These are phyloP conservation scores for Catocala fraxini DNA, from an alignment of 2,888 invertebrate species.

Conservation along the genomic window DNA sequence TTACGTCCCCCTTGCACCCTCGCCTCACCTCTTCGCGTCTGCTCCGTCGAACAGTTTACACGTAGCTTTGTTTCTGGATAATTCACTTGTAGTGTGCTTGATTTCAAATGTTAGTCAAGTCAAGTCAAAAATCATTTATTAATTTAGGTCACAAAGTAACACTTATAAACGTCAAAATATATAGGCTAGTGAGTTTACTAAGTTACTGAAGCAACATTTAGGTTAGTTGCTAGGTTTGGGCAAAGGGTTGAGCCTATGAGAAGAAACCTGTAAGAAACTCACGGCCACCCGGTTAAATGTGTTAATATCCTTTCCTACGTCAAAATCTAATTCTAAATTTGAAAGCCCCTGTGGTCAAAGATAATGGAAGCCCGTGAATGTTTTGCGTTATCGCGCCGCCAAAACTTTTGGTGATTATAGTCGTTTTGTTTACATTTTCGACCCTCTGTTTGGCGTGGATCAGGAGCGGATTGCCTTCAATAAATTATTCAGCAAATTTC, in stretches of 20 bases:
- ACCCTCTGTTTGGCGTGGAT: not conserved
- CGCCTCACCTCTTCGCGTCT: not conserved
- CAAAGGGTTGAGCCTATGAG: too few species aligned
- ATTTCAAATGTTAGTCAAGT: too few species aligned
- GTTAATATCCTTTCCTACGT: conserved; percentile 7
- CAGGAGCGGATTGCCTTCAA: not conserved
- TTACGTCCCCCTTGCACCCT: conserved; percentile 10
- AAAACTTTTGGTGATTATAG: conserved; percentile 9
- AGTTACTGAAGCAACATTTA: too few species aligned
- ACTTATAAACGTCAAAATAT: too few species aligned
- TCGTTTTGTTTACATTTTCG: conserved; percentile 12
- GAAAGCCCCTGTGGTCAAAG: conserved; percentile 2
- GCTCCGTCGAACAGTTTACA: conserved; percentile 18
- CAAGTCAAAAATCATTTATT: too few species aligned
- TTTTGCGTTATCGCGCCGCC: conserved; percentile 5
- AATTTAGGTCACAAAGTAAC: too few species aligned
- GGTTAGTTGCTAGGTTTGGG: too few species aligned
- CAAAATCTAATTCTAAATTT: conserved; percentile 14
- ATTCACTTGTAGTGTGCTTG: conserved; percentile 8
- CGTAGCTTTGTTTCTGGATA: conserved; percentile 27
- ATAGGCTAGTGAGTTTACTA: too few species aligned
- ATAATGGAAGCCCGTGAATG: conserved; percentile 1
- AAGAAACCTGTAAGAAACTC: too few species aligned
- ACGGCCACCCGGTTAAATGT: too few species aligned
- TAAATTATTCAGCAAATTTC: too few species aligned